phyloP scores from a whole-genome alignment of 1,140 invertebrate species.

The Nomia melanderi region DNA sequence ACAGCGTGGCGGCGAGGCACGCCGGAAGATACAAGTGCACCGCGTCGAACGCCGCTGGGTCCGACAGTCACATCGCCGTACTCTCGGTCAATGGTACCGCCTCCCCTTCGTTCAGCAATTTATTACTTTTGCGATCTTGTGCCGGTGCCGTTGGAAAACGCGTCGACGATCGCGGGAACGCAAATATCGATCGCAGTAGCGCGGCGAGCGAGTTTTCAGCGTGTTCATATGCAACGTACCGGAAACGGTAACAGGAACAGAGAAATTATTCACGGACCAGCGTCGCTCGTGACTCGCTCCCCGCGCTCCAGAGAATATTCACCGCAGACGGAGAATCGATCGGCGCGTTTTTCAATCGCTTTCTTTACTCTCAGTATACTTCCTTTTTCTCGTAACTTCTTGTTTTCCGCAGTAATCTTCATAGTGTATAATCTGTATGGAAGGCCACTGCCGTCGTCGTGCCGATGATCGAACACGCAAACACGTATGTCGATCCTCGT shows the following conservation, averaged over 20 bases:
- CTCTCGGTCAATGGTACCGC: slow-evolving; percentile 86
- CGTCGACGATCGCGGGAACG: background rate
- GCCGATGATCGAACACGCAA: slow-evolving; percentile 45
- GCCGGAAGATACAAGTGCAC: slow-evolving; percentile 86
- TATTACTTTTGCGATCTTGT: slow-evolving; percentile 11
- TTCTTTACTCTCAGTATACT: slow-evolving; percentile 41
- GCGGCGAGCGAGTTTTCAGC: background rate
- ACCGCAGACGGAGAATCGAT: background rate
- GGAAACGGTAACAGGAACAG: too few relatives aligned
- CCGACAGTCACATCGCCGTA: slow-evolving; percentile 82
- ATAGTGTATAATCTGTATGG: slow-evolving; percentile 49
- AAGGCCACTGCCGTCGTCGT: slow-evolving; percentile 56
- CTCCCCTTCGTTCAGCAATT: slow-evolving; percentile 43
- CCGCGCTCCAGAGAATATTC: background rate
- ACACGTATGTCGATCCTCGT: background rate
- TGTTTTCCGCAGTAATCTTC: slow-evolving; percentile 60
- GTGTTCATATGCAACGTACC: too few relatives aligned
- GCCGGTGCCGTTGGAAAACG: slow-evolving; percentile 5
- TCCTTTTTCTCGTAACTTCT: slow-evolving; percentile 57
- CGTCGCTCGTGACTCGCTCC: background rate
- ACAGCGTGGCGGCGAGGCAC: slow-evolving; percentile 83
- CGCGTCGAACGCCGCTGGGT: slow-evolving; percentile 85
- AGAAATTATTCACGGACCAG: background rate
- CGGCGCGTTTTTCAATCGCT: slow-evolving; percentile 33
- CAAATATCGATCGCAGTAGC: background rate